A percentile compares a stretch with the other conserved stretches of the same genome.
These are phyloP conservation scores for Leptodirus hochenwartii DNA, from an alignment of 2,888 invertebrate genomes.

Conservation along the genomic window DNA sequence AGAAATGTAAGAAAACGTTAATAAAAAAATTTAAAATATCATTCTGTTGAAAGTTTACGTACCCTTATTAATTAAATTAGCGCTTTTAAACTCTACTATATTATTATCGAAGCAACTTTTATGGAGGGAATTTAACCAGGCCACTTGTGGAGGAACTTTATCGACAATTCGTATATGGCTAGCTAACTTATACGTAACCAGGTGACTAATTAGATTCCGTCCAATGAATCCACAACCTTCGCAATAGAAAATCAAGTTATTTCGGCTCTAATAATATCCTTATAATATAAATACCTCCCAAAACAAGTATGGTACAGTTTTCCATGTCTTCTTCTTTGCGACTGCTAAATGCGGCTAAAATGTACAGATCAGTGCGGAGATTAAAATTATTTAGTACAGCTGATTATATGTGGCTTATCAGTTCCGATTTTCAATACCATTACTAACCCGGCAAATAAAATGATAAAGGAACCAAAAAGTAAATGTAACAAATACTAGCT, in stretches of 20 bases:
- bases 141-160: conserved; percentile 85
- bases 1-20: too few species aligned
- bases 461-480: too few species aligned
- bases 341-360: too few species aligned
- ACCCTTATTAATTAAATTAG: conserved; percentile 81
- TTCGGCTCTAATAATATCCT: too few species aligned
- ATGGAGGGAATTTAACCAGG: conserved; percentile 68
- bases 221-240: conserved; percentile 89
- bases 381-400: too few species aligned
- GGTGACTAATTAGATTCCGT: conserved; percentile 65
- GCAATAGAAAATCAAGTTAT: conserved; percentile 15
- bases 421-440: too few species aligned
- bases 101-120: conserved; percentile 52
- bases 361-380: too few species aligned
- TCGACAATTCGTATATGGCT: conserved; percentile 66
- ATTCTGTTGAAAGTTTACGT: conserved; percentile 16
- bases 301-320: conserved; percentile 18
- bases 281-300: conserved; percentile 16
- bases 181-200: conserved; percentile 59
- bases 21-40: not conserved
- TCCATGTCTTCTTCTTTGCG: too few species aligned
- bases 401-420: too few species aligned
- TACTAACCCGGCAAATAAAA: too few species aligned
- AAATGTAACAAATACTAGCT: too few species aligned
- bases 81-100: conserved; percentile 74